Evolutionary conservation across 2,797 vertebrate species (phyloP), one percentile per base, ranked within the genome.

Genomic region (Phoebastria nigripes): DNA sequence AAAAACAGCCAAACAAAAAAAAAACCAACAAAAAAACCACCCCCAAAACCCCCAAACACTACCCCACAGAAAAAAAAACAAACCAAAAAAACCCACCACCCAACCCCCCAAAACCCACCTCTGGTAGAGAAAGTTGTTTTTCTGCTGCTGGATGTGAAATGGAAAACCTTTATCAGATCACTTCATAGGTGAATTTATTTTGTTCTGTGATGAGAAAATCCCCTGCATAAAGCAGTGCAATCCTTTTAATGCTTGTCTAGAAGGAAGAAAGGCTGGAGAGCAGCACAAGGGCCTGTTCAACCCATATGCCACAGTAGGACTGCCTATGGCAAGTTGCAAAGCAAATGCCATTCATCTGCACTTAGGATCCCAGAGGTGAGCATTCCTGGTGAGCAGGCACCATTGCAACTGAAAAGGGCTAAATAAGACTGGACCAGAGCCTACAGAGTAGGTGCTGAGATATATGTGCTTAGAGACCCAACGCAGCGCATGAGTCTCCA

Each of bases 401-500:
- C 21, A 2, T 9, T 7, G 11, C 41, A 31, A 2, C n/a, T n/a
- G 61, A 3, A 14, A 49, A 85, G 52, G 29, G 28, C 63, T 17
- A 4, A 16, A 1, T 29, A 3, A 42, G 54, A 11, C 20, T 19
- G 85, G 55, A 9, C 33, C 41, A 5, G 73, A 37, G 25, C 24
- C 37, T 31, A 2, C 19, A 3, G 59, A 7, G 33, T 1, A 13
- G 13, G 25, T 15, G 54, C 16, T 54, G 11, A 2, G 46, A 4
- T 19, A 19, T 1, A 0, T 2, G 9, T 26, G n/a, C 52, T 49
- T 8, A 1, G 62, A 63, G 25, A 59, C 28, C 31, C 51, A 9
- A 4, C 8, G 0, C 22, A 20, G 49, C 10, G 0, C 26, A 2
- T 6, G 11, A 35, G 35, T 44, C 42, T 42, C 49, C 18, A 15